phyloP scores from a whole-genome alignment of 2,888 invertebrate species.

The Serrognathus titanus region DNA sequence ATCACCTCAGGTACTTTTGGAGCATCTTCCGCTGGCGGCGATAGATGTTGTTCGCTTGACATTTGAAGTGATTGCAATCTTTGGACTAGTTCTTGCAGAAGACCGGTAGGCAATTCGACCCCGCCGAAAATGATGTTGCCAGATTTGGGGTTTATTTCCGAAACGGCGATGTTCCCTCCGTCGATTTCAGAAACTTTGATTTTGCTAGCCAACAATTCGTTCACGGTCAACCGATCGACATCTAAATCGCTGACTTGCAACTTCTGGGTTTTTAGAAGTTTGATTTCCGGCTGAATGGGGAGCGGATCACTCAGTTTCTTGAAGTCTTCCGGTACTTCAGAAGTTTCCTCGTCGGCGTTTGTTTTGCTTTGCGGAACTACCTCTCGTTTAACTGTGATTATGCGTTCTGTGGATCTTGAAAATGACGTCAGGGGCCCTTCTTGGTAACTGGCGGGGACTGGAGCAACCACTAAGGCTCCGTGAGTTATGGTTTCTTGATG shows the following conservation, averaged over 20 bases:
- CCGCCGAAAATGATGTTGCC: slow-evolving; percentile 66
- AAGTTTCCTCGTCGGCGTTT: slow-evolving; percentile 37
- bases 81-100: slow-evolving; percentile 64
- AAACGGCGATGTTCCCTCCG: slow-evolving; percentile 67
- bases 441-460: slow-evolving; percentile 31
- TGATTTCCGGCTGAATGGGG: slow-evolving; percentile 35
- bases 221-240: slow-evolving; percentile 74
- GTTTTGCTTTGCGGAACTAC: slow-evolving; percentile 11
- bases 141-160: slow-evolving; percentile 68
- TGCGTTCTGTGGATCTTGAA: slow-evolving; percentile 30
- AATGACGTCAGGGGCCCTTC: slow-evolving; percentile 23
- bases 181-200: slow-evolving; percentile 80
- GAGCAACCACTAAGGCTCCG: slow-evolving; percentile 62
- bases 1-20: not conserved
- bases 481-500: slow-evolving; percentile 61
- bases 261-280: slow-evolving; percentile 56
- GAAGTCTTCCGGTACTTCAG: slow-evolving; percentile 42
- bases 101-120: slow-evolving; percentile 64
- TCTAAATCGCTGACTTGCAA: slow-evolving; percentile 72
- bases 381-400: slow-evolving; percentile 35
- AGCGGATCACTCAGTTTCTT: slow-evolving; percentile 36
- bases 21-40: not conserved
- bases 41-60: not conserved
- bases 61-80: slow-evolving; percentile 37
- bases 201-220: slow-evolving; percentile 74